A percentile compares a stretch with the other conserved stretches of the same genome.
phyloP scores from a whole-genome alignment of 2,797 vertebrate species.

The Fundulus diaphanus region DNA sequence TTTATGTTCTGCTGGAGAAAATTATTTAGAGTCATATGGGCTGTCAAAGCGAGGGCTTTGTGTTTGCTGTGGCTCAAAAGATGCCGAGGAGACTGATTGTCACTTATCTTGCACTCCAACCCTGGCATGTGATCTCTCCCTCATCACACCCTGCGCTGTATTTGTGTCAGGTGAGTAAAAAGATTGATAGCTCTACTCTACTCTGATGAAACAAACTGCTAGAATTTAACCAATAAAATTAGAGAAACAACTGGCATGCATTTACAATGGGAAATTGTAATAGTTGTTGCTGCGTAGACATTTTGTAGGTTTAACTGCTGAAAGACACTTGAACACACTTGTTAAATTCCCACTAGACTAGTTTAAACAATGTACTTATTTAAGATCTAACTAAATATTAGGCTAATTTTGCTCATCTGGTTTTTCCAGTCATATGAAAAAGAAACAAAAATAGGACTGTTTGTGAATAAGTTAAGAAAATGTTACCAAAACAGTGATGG shows the following conservation, averaged over 20 bases:
- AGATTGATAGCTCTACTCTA: not conserved
- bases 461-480: not conserved
- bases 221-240: too few species aligned
- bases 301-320: not conserved
- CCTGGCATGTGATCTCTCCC: not conserved
- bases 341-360: not conserved
- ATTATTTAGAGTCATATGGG: constrained; percentile 7
- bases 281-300: not conserved
- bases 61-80: not conserved
- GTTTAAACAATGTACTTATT: not conserved
- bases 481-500: not conserved
- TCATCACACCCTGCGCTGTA: not conserved
- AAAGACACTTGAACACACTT: not conserved
- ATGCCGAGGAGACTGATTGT: constrained; percentile 4
- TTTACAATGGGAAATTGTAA: not conserved
- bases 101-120: not conserved
- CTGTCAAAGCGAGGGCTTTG: constrained; percentile 46
- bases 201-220: not conserved
- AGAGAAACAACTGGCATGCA: not conserved
- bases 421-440: not conserved
- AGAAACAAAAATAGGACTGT: not conserved
- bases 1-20: not conserved
- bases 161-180: not conserved
- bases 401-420: not conserved
- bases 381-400: not conserved